Conservation (phyloP, 2,888 invertebrate genomes). For the Hesperia comma region DNA sequence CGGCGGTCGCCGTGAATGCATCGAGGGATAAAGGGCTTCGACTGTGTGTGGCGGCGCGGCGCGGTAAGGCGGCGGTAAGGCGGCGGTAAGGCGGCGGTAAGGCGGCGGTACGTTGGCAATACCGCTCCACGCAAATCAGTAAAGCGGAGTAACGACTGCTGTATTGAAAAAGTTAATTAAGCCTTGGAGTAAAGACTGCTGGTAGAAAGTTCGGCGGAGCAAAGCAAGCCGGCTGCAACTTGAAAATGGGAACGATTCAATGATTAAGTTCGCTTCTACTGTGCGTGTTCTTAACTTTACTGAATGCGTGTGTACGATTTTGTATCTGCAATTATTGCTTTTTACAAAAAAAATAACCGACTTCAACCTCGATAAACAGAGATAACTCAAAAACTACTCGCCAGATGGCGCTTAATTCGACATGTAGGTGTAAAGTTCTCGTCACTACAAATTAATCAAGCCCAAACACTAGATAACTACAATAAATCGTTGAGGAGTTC, state of each 20-base stretch:
- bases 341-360: no score
- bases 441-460: no score
- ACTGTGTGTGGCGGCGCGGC: background rate
- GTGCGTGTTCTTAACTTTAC: background rate
- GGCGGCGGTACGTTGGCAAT: background rate
- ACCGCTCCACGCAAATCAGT: no score
- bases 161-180: constrained; percentile 6
- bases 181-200: background rate
- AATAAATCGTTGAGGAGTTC: no score
- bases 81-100: background rate
- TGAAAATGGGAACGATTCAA: constrained; percentile 1
- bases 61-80: background rate
- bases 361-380: no score
- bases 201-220: constrained; percentile 1
- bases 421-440: no score
- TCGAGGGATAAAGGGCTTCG: background rate
- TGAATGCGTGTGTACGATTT: background rate
- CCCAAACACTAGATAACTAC: no score
- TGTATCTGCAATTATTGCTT: no score
- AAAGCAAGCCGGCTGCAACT: background rate
- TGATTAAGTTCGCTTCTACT: background rate
- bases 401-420: no score
- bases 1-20: background rate
- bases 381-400: no score
- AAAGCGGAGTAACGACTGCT: background rate